Evolutionary conservation across 37 sponge, comb jelly and placozoan species (phyloP).

Genomic region (Bolinopsis microptera): DNA sequence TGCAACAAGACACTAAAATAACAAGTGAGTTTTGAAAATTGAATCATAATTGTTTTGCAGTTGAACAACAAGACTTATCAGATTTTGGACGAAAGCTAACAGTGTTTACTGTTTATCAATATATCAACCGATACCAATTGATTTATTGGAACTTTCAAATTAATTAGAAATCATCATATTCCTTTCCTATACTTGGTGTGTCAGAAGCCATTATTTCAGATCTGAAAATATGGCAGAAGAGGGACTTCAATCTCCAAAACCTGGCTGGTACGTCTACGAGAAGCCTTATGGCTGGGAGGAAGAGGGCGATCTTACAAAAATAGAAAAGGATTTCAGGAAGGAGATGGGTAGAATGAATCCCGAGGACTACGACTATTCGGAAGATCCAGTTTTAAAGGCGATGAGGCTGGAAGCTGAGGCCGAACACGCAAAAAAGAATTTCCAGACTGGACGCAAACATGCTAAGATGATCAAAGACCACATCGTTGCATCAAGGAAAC

Average conservation of each 20-base stretch:
- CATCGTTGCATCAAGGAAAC: background rate
- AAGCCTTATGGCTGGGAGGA: slow-evolving; percentile 15
- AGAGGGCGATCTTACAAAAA: background rate
- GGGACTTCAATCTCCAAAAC: background rate
- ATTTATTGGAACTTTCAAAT: too few relatives aligned
- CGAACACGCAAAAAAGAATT: background rate
- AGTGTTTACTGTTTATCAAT: too few relatives aligned
- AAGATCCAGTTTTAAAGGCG: slow-evolving; percentile 48
- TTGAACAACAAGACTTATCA: too few relatives aligned
- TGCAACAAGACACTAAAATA: too few relatives aligned
- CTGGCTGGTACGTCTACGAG: background rate
- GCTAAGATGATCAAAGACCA: slow-evolving; percentile 30
- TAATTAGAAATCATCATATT: too few relatives aligned
- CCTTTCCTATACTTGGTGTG: too few relatives aligned
- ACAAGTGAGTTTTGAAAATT: too few relatives aligned
- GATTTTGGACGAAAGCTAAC: too few relatives aligned
- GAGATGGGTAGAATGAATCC: background rate
- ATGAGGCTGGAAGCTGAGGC: slow-evolving; percentile 63
- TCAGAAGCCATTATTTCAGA: background rate
- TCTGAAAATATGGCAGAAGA: background rate
- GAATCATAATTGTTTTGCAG: too few relatives aligned
- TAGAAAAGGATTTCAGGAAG: background rate
- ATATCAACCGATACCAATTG: too few relatives aligned
- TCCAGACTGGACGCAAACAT: background rate
- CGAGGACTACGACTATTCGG: background rate